Conservation (phyloP, 2,113 vertebrate genomes). For the Tyto alba region DNA sequence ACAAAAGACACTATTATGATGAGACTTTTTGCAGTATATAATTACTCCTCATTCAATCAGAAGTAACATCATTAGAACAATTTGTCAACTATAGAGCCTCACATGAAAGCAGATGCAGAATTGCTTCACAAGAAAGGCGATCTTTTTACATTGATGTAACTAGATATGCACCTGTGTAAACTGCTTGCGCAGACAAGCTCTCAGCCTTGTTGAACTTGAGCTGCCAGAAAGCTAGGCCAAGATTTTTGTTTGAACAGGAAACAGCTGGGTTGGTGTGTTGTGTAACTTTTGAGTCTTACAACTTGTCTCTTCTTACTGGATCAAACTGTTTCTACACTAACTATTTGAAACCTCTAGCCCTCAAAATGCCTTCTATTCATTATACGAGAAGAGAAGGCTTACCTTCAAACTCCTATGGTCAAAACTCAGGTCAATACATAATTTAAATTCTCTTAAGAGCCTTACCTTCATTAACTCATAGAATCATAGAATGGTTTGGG, state of each 20-base stretch:
- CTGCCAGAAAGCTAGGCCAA: conserved; percentile 51
- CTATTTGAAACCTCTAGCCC: not conserved
- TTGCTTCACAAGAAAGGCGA: conserved; percentile 43
- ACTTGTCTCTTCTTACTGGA: not conserved
- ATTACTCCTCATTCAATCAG: not conserved
- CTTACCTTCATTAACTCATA: not conserved
- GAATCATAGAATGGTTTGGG: too few relatives aligned
- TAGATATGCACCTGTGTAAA: conserved; percentile 63
- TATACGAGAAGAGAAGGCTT: not conserved
- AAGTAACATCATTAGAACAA: conserved; percentile 18
- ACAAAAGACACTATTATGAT: not conserved
- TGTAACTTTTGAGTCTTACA: conserved; percentile 6
- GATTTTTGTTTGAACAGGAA: conserved; percentile 54
- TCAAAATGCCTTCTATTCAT: not conserved
- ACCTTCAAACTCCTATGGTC: not conserved
- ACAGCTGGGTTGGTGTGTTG: conserved; percentile 47
- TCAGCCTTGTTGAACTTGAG: conserved; percentile 41
- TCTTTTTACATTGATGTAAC: conserved; percentile 58
- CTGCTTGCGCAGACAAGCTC: conserved; percentile 57
- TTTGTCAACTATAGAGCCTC: conserved; percentile 21
- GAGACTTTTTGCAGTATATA: not conserved
- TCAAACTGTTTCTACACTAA: not conserved
- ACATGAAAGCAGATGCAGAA: conserved; percentile 37
- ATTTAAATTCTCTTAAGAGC: not conserved
- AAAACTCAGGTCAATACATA: not conserved